Evolutionary conservation across 2,888 invertebrate genomes (phyloP), one percentile per base, ranked within the genome.

Genomic region (Papilio elwesi): DNA sequence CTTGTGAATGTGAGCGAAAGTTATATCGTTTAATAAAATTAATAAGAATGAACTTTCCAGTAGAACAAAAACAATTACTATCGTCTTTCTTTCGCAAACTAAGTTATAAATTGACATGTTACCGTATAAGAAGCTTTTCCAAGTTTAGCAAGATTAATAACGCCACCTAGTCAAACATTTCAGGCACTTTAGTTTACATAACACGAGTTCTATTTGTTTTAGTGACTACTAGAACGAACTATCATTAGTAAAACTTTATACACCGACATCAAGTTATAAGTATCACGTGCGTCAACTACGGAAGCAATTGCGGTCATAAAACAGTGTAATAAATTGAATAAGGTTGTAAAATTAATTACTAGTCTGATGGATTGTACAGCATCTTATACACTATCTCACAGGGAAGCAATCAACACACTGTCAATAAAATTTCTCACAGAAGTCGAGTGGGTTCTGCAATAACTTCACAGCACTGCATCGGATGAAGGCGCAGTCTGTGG

Each of bases 341-440:
- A 64, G 12, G 57, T 64, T 53, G 47, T 70, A 71, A 71, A 71
- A n/a, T 70, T 38, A 66, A 71, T 66, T 65, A 71, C 11, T 15
- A 55, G 12, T 52, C 26, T 48, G 57, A 15, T 8, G 26, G 13
- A 36, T 49, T n/a, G n/a, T n/a, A 55, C 8, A 68, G 12, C 26
- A 26, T 26, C 47, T 12, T 48, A 16, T 49, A 47, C 38, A 43
- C 43, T 11, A 26, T 26, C 26, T 26, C 26, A 68, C 12, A 15
- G 67, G 77, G 76, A 77, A 77, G 76, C 47, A 76, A 77, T 77
- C 76, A 75, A 72, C 67, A 55, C 59, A 51, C 38, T 53, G 51
- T 26, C 43, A 66, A 69, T 75, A 71, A 71, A 71, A 57, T 73
- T 63, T 73, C 73, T 71, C 67, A 63, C 55, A 49, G 55, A 49